Conservation (phyloP, 2,888 invertebrate genomes). For the Thereva unica region DNA sequence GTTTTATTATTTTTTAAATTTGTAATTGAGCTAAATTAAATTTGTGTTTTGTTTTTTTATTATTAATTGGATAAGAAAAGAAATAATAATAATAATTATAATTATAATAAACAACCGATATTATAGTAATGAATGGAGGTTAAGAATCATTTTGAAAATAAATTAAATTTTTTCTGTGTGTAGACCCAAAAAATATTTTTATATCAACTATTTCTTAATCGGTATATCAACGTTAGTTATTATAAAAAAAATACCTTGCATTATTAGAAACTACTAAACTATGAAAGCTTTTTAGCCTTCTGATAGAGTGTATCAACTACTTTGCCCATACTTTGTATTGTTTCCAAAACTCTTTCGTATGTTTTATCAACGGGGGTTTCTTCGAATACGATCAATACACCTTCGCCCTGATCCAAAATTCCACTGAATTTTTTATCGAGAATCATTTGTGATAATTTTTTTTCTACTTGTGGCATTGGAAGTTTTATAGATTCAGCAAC, state of each 20-base stretch:
- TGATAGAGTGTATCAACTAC: slow-evolving; percentile 99
- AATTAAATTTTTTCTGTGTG: slow-evolving; percentile 6
- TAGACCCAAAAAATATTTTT: slow-evolving; percentile 8
- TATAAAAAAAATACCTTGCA: slow-evolving; percentile 21
- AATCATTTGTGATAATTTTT: slow-evolving; percentile 99
- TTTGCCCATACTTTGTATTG: slow-evolving; percentile 98
- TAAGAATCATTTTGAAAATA: neutral
- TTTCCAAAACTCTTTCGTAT: slow-evolving; percentile 95
- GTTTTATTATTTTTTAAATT: no score
- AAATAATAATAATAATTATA: no score
- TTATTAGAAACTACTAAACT: slow-evolving; percentile 51
- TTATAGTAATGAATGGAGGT: no score
- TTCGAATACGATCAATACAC: slow-evolving; percentile 96
- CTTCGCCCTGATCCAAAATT: slow-evolving; percentile 97
- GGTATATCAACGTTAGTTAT: slow-evolving; percentile 30
- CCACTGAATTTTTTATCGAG: slow-evolving; percentile 97
- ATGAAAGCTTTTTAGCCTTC: slow-evolving; percentile 98
- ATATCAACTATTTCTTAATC: slow-evolving; percentile 28
- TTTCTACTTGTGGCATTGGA: slow-evolving; percentile 90
- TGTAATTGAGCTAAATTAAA: no score
- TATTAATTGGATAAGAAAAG: no score
- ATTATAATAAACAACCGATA: no score
- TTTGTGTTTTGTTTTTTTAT: no score
- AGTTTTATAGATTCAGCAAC: slow-evolving; percentile 90
- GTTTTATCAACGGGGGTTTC: slow-evolving; percentile 93